Base-by-base conservation (phyloP, 1,140 invertebrate genomes). In the Dysdera silvatica region DNA sequence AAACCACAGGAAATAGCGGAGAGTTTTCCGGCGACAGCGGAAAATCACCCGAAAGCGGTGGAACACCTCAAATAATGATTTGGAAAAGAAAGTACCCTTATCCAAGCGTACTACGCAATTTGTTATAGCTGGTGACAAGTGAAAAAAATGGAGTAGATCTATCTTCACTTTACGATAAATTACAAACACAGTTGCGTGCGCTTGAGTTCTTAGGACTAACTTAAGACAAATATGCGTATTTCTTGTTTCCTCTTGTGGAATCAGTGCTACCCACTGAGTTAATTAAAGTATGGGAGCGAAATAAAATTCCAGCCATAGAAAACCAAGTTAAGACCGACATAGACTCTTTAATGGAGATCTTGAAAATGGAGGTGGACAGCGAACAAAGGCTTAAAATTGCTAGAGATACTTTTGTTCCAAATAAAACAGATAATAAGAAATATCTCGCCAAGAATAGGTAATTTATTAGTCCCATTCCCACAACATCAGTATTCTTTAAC, bases 401-500 rank as follows among this genome's bases (percentile, higher is more conserved):
- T 0, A 14, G 6, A 28, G 40, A 56, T 8, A 2, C 4, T 28
- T 56, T 56, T 28, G 8, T 28, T 40, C 4, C 0, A 33, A 20
- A 18, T 26, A 53, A 33, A 31, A 4, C 14, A 16, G 18, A 4
- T 31, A 51, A 51, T 28, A 31, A 29, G 10, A 51, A 29, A 18
- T 47, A 47, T 47, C n/a, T n/a, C n/a, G n/a, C n/a, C n/a, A n/a
- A n/a, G n/a, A n/a, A n/a, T n/a, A n/a, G n/a, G n/a, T n/a, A n/a
- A n/a, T n/a, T n/a, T 8, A 7, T 14, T 3, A 6, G 41, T 23
- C 1, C 10, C 20, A 10, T 43, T 41, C 7, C 53, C 20, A 43
- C 37, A 41, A 40, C 53, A 41, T 43, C 24, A 41, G 53, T 41
- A 41, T 41, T 56, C 16, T n/a, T 56, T 41, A 41, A 16, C 31